Evolutionary conservation across 2,888 invertebrate species (phyloP), one percentile per base, ranked within the genome.

Genomic region (Platycnemis pennipes): DNA sequence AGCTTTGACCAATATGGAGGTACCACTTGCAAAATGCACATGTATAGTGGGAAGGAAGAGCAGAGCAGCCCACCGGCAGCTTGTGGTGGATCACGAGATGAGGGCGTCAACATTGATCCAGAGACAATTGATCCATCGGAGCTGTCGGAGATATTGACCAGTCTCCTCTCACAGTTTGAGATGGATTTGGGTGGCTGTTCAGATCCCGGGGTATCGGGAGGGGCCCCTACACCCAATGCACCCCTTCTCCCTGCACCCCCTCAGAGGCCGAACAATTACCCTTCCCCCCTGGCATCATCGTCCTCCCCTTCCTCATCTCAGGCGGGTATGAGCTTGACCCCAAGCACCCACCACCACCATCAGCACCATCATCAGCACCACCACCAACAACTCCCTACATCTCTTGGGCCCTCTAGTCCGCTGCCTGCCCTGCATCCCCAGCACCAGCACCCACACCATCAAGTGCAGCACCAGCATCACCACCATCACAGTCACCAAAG

Each of bases 101-200:
- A 87, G 69, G 94, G 94, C 4, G 94, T 96, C 77, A 95, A 95
- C 77, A 94, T 96, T 91, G 91, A 91, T 11, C 91, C 91, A 22
- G 91, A 56, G 26, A 44, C 91, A 88, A 95, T 95, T 37, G 95
- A 96, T 95, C 95, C 95, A 89, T 95, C 95, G 45, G 96, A 96
- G 94, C 95, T 96, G 94, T 95, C 95, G 88, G 95, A 95, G 45
- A 95, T 96, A n/a, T 95, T 96, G 77, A 95, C 95, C 44, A 95
- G 95, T 89, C 95, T 96, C 37, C 95, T 96, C 31, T 95, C 95
- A 19, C 95, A 95, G 94, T 96, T 96, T 94, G 96, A 95, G 46
- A 95, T 95, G 94, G 95, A 95, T 45, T 37, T 88, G 91, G 63
- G 91, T 19, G 37, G 63, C 63, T 63, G 63, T 22, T 69, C 91